A percentile compares a stretch with the other conserved stretches of the same genome.
These are phyloP conservation scores for Lasioglossum leucozonium DNA, from an alignment of 2,888 invertebrate species.

Conservation along the genomic window DNA sequence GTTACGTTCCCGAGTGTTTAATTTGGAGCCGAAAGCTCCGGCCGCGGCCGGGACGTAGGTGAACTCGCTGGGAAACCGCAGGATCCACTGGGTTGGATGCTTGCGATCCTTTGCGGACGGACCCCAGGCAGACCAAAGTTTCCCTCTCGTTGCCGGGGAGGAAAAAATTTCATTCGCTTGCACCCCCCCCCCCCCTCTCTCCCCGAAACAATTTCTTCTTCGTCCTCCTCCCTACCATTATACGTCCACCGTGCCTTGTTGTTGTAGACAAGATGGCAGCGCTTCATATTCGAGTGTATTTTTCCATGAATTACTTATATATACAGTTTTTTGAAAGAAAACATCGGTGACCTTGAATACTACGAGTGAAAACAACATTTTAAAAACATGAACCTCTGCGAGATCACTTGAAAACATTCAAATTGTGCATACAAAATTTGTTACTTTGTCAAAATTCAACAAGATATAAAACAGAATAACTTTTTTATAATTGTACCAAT, in stretches of 20 bases:
- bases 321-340: no score
- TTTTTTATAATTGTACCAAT: no score
- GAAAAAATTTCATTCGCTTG: slow-evolving; percentile 25
- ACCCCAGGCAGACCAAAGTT: slow-evolving; percentile 10
- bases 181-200: no score
- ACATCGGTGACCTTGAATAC: no score
- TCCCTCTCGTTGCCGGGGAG: slow-evolving; percentile 12
- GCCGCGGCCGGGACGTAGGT: slow-evolving; percentile 47
- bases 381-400: no score
- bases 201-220: slow-evolving; percentile 2
- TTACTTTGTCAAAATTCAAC: no score
- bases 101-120: slow-evolving; percentile 50
- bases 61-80: slow-evolving; percentile 68
- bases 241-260: neutral
- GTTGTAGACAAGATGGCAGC: neutral
- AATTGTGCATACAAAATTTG: no score
- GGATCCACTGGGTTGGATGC: slow-evolving; percentile 54
- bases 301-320: no score
- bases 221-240: neutral
- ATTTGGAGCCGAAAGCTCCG: slow-evolving; percentile 72
- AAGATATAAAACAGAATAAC: no score
- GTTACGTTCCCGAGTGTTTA: slow-evolving; percentile 66
- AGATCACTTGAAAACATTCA: no score
- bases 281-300: no score
- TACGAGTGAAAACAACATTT: no score